A percentile compares a stretch with the other conserved stretches of the same genome.
Evolutionary conservation across 1,140 invertebrate genomes (phyloP).

Genomic region (Drosophila repletoides): DNA sequence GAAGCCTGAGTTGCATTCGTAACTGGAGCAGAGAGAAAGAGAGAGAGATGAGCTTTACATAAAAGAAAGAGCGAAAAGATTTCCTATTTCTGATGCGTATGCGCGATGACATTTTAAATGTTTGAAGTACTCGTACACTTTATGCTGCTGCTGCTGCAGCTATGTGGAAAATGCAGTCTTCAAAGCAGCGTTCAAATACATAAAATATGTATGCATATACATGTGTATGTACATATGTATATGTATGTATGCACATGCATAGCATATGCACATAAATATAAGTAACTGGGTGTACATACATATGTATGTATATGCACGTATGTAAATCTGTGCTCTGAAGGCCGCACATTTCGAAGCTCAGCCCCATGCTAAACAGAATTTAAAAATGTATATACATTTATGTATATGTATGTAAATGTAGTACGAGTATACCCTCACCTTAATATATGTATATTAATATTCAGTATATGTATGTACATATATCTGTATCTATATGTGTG

Average conservation of each 20-base stretch:
- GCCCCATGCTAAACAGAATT: neutral
- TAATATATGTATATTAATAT: no score
- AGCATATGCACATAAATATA: neutral
- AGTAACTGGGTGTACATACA: neutral
- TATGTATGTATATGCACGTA: neutral
- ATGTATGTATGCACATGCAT: constrained; percentile 22
- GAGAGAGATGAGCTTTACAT: constrained; percentile 6
- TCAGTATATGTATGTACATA: no score
- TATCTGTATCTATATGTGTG: no score
- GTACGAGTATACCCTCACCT: no score
- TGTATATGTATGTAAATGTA: no score
- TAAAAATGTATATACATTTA: neutral
- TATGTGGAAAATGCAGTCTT: no score
- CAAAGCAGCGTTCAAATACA: no score
- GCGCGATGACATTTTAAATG: constrained; percentile 54
- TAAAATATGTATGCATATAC: neutral
- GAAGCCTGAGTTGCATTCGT: constrained; percentile 23
- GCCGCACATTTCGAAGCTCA: constrained; percentile 33
- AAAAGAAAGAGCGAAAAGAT: neutral
- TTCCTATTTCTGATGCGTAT: constrained; percentile 28
- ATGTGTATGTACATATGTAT: neutral
- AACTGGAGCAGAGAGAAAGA: constrained; percentile 42
- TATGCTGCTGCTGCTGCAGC: no score
- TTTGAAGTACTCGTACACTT: constrained; percentile 3
- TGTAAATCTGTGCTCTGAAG: constrained; percentile 44